Evolutionary conservation across 2,113 vertebrate species (phyloP), one percentile per base, ranked within the genome.

Genomic region (Alethe castanea): DNA sequence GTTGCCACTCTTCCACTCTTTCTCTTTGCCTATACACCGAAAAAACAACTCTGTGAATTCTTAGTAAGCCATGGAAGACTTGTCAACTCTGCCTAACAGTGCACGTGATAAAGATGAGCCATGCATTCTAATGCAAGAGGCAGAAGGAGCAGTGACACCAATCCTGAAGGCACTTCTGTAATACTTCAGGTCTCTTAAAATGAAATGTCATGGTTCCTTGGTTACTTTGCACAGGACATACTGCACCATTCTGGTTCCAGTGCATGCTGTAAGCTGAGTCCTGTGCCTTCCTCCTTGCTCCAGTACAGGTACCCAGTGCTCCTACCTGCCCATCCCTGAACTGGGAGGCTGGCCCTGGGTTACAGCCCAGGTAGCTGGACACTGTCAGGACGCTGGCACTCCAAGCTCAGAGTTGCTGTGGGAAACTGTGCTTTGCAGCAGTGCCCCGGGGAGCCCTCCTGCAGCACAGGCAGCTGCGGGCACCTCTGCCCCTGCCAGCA

Each of bases 201-300:
- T 0, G 2, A 66, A 74, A 29, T 29, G 5, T 11, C 17, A 40
- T 31, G 0, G 0, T 65, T 83, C 26, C 50, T 77, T 24, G 11
- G 8, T n/a, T 73, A 28, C 45, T 77, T 69, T 77, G 50, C 3
- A 0, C 36, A 89, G 35, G 67, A 23, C 45, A 35, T 4, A 6
- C 36, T 31, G 25, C 53, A 69, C 13, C 13, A 25, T 4, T 3
- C 44, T 3, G 4, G 11, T 77, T 93, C 57, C 1, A 7, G 16
- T 0, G 3, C 3, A 1, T 25, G 24, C 56, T 1, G 0, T 11
- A 25, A 0, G 0, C 29, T 23, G 23, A 45, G 38, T 7, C 14
- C 45, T 0, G 0, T n/a, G 40, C 50, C 19, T 38, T 84, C 16
- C 31, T 57, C n/a, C 72, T 57, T 24, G 22, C 50, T 64, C 35